Evolutionary conservation across 2,888 invertebrate species (phyloP), one percentile per base, ranked within the genome.

Genomic region (Gastrophysa polygoni): DNA sequence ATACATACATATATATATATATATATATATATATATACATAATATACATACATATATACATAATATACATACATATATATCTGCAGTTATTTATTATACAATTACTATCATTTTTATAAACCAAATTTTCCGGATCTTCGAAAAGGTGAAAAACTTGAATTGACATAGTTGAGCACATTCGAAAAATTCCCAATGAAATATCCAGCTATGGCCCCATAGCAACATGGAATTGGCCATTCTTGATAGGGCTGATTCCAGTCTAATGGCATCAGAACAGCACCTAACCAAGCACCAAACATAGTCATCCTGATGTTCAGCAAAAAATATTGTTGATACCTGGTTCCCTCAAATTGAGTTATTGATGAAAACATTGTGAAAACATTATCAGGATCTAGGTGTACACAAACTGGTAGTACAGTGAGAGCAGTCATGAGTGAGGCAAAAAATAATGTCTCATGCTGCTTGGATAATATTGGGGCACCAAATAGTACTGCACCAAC

Each of bases 211-310:
- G 89, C 88, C n/a, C 91, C 91, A 0, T 87, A 81, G 63, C 87
- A 85, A 73, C 90, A 91, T 0, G 91, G 88, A 69, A 90, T 87
- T 0, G 91, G 91, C 91, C 91, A 91, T 61, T 82, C 87, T 83
- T 95, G 95, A 93, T 95, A 96, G 0, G 92, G 91, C 50, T 89
- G 85, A 79, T 95, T 92, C 96, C 96, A 96, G 78, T 96, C 96
- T 29, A 96, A 82, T 0, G 96, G 95, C 68, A 96, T 92, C 0
- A 92, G 90, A 59, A 91, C 85, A 2, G 93, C 92, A 5, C 95
- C 93, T 1, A 92, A 75, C 94, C 95, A 95, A 4, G 92, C 88
- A 2, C 95, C 95, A 29, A 91, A 79, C 10, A 93, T 77, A 0
- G 89, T 87, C 57, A 85, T 74, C 59, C 86, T 75, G 4, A 87